Percentiles rank a stretch among this genome's conserved stretches.
Evolutionary conservation across 2,888 invertebrate species (phyloP).

Genomic region (Papilio elwesi): DNA sequence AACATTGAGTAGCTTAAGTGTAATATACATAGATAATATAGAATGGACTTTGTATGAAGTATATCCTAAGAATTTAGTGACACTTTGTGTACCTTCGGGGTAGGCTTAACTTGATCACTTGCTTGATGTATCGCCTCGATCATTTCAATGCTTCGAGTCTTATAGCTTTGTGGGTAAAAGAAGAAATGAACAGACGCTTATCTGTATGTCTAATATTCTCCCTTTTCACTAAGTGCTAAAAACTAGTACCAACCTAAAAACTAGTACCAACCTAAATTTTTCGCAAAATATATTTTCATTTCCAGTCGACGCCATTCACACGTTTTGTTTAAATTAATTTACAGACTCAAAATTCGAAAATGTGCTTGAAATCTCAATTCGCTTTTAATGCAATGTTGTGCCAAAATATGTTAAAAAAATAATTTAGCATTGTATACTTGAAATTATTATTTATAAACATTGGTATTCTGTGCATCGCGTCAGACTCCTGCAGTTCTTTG

Average conservation of each 20-base stretch:
- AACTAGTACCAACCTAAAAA: background rate
- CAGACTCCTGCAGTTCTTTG: conserved; percentile 20
- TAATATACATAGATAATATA: conserved; percentile 77
- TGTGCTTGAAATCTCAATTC: conserved; percentile 50
- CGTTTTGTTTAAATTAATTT: conserved; percentile 22
- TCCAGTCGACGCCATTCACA: conserved; percentile 1
- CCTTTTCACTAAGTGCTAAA: conserved; percentile 15
- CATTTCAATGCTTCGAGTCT: conserved; percentile 36
- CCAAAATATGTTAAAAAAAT: conserved; percentile 72
- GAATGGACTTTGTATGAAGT: conserved; percentile 80
- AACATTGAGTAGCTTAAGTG: conserved; percentile 81
- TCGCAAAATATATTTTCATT: background rate
- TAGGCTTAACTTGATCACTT: conserved; percentile 58
- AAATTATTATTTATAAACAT: conserved; percentile 25
- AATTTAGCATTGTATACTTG: conserved; percentile 45
- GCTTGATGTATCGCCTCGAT: conserved; percentile 49
- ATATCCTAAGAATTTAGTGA: conserved; percentile 70
- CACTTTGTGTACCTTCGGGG: conserved; percentile 58
- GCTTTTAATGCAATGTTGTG: conserved; percentile 76
- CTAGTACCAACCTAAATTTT: background rate
- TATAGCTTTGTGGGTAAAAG: conserved; percentile 24
- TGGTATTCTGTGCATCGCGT: conserved; percentile 16
- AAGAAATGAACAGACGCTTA: conserved; percentile 19
- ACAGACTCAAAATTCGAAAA: conserved; percentile 15
- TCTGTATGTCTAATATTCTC: conserved; percentile 11